These are phyloP conservation scores for Nycticryphes semicollaris DNA, from an alignment of 2,113 vertebrate species.

Conservation along the genomic window DNA sequence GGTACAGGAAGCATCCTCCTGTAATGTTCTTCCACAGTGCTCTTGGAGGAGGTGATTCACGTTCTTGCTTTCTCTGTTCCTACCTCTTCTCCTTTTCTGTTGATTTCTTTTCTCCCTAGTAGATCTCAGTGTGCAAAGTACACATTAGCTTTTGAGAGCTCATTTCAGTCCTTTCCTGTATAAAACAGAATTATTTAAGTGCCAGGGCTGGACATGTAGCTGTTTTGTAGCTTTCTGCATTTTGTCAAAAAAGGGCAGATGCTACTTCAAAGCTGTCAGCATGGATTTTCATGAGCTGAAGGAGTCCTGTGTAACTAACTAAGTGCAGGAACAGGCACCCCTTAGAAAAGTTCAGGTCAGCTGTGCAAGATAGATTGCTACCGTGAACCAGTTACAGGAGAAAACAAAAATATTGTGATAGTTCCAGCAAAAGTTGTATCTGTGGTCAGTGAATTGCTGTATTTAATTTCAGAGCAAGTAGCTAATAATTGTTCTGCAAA, in stretches of 20 bases:
- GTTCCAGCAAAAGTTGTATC: background rate
- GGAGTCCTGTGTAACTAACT: background rate
- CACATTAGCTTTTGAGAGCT: background rate
- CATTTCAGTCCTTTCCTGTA: background rate
- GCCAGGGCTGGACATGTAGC: background rate
- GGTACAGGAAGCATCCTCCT: background rate
- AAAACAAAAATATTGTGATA: background rate
- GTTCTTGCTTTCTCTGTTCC: background rate
- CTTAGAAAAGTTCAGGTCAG: background rate
- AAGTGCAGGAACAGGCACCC: background rate
- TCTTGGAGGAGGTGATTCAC: background rate
- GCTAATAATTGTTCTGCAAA: background rate
- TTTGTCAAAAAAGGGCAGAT: background rate
- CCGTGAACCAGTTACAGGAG: background rate
- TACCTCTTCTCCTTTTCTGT: background rate
- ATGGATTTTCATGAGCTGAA: background rate
- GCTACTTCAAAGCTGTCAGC: background rate
- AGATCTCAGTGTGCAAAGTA: background rate
- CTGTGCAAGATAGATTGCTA: background rate
- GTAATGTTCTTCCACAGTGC: accelerated
- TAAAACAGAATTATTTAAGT: background rate
- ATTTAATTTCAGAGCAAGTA: background rate
- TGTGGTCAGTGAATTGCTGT: background rate
- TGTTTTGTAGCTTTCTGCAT: background rate
- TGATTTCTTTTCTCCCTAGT: background rate